Conservation (phyloP, 2,797 vertebrate species). For the Tokudaia muenninki region DNA sequence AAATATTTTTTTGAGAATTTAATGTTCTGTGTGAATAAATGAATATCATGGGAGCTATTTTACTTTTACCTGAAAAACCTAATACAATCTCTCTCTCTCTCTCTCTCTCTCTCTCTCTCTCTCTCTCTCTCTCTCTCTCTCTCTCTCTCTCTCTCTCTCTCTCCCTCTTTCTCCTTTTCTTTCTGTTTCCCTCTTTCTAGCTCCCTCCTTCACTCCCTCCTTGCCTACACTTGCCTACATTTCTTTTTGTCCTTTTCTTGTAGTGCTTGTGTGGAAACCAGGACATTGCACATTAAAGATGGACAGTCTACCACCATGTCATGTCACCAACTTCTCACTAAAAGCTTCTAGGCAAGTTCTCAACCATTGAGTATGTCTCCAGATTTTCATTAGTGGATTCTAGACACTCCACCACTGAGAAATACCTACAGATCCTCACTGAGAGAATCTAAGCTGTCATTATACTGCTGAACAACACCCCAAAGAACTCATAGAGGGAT, state of each 20-base stretch:
- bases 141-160: accelerated
- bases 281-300: neutral
- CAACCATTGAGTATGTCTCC: neutral
- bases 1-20: neutral
- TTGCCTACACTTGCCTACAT: neutral
- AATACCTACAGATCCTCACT: neutral
- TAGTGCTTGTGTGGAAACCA: neutral
- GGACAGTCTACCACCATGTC: neutral
- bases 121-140: neutral
- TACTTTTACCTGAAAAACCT: neutral
- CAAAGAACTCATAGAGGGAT: neutral
- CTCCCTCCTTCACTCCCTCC: neutral
- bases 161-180: neutral
- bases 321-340: neutral
- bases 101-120: neutral
- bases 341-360: neutral
- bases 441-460: neutral
- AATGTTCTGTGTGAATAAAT: neutral
- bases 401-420: neutral
- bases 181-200: neutral
- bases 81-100: neutral
- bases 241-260: neutral
- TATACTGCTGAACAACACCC: neutral
- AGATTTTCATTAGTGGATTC: neutral
- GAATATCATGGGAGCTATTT: neutral